These are phyloP conservation scores for Agrypnia vestita DNA, from an alignment of 1,140 invertebrate genomes.

Conservation along the genomic window DNA sequence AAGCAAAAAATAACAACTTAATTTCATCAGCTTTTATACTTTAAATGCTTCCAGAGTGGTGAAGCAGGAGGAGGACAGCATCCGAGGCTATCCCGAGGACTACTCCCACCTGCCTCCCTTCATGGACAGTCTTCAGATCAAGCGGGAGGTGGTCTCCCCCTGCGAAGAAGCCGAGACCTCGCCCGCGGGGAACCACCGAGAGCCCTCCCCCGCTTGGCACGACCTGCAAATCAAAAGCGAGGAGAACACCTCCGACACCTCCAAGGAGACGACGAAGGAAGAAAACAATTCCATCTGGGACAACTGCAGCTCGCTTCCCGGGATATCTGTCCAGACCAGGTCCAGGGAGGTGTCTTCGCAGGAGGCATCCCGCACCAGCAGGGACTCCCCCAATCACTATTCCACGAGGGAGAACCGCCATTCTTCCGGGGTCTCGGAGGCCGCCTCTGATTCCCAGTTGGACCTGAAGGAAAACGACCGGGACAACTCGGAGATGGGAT, in stretches of 20 bases:
- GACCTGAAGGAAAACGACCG: constrained; percentile 1
- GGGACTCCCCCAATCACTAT: constrained; percentile 10
- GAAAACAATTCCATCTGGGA: constrained; percentile 31
- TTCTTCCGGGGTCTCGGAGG: neutral
- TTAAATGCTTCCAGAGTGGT: constrained; percentile 11
- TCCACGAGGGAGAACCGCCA: neutral
- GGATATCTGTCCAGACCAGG: neutral
- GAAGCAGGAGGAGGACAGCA: constrained; percentile 41
- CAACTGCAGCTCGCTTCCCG: neutral
- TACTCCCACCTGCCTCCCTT: constrained; percentile 52
- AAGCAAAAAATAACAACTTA: no score
- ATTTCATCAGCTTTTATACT: no score
- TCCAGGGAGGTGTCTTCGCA: constrained; percentile 2
- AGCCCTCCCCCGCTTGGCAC: constrained; percentile 3
- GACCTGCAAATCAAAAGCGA: constrained; percentile 15
- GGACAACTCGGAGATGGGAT: constrained; percentile 27
- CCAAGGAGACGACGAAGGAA: constrained; percentile 17
- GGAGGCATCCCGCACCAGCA: constrained; percentile 6
- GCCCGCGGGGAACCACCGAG: neutral
- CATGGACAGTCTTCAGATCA: constrained; percentile 8
- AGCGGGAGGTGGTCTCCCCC: constrained; percentile 25
- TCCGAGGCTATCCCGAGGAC: constrained; percentile 42
- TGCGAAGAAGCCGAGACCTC: constrained; percentile 21
- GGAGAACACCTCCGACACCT: constrained; percentile 32
- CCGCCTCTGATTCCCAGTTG: constrained; percentile 20